Base-by-base conservation (phyloP, 1,140 invertebrate genomes). In the Ectropis grisescens region DNA sequence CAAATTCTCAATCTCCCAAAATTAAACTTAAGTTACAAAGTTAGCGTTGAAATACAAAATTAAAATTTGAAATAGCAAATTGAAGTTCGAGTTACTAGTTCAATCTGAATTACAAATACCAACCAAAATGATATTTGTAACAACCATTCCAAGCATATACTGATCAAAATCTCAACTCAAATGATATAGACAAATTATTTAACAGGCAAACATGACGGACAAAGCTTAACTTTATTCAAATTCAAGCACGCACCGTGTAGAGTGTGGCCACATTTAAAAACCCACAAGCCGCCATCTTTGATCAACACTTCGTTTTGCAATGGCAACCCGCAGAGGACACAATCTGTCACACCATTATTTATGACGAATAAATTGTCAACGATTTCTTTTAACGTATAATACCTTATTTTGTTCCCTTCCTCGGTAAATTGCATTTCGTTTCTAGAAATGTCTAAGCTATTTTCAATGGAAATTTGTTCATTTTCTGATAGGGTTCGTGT, bases 221-320 rank as follows among this genome's bases (percentile, higher is more conserved):
- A 83, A 11, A 83, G 33, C 50, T 75, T 82, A n/a, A 83, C 52
- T 58, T 75, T 70, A 41, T 80, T 78, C 24, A 82, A 58, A 42
- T 68, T 62, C 27, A 83, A 64, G 48, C 82, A 83, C 0, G 75
- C 58, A 0, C 78, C 80, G 22, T 82, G 80, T 47, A 79, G 82
- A 37, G 58, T 70, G 41, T 83, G 76, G 19, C 82, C 79, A 47
- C 82, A 83, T 37, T 72, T 74, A 50, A 82, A 83, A 13, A 75
- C 70, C 82, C 80, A 83, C 2, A 83, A 28, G 2, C 82, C 78
- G 47, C 75, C 79, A 65, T 83, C 79, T 59, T 74, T 55, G 9
- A 83, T 69, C 29, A 82, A 37, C 13, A 82, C 58, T 11, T 67
- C 61, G 49, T 82, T 82, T 36, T 70, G 59, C 25, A 83, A 56